Percentiles rank a stretch among this genome's conserved stretches.
Conservation (phyloP, 2,113 vertebrate genomes). For the Marmota flaviventris region DNA sequence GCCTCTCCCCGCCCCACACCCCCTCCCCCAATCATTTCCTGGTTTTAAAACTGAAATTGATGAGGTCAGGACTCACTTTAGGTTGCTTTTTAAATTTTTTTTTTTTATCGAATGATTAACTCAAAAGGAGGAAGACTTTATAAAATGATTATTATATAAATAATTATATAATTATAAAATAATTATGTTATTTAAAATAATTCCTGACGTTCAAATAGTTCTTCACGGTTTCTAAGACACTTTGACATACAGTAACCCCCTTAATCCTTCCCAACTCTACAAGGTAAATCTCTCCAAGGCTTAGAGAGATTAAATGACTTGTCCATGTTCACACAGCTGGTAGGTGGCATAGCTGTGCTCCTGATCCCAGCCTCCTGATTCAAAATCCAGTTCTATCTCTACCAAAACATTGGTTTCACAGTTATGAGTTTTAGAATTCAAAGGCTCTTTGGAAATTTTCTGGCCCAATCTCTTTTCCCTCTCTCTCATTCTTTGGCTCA, state of each 20-base stretch:
- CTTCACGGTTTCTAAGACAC: slow-evolving; percentile 1
- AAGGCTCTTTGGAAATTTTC: slow-evolving; percentile 47
- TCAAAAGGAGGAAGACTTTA: slow-evolving; percentile 40
- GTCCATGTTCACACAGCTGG: neutral
- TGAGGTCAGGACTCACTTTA: slow-evolving; percentile 3
- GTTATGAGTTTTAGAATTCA: slow-evolving; percentile 48
- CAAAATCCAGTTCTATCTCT: neutral
- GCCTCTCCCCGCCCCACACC: neutral
- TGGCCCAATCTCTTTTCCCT: neutral
- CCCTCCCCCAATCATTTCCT: neutral
- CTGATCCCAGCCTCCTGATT: neutral
- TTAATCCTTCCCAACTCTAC: slow-evolving; percentile 37
- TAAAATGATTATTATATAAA: neutral
- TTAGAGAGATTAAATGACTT: slow-evolving; percentile 59
- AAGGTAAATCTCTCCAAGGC: slow-evolving; percentile 41
- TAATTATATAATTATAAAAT: too few relatives aligned
- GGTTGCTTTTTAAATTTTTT: neutral
- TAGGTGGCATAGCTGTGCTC: neutral
- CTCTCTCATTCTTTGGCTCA: too few relatives aligned
- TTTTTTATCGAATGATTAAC: neutral
- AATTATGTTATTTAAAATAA: neutral
- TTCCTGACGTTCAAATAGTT: neutral
- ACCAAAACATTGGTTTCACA: neutral
- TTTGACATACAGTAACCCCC: slow-evolving; percentile 24
- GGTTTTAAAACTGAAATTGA: slow-evolving; percentile 40